Conservation (phyloP, 1,140 invertebrate genomes). For the Sinella curviseta region DNA sequence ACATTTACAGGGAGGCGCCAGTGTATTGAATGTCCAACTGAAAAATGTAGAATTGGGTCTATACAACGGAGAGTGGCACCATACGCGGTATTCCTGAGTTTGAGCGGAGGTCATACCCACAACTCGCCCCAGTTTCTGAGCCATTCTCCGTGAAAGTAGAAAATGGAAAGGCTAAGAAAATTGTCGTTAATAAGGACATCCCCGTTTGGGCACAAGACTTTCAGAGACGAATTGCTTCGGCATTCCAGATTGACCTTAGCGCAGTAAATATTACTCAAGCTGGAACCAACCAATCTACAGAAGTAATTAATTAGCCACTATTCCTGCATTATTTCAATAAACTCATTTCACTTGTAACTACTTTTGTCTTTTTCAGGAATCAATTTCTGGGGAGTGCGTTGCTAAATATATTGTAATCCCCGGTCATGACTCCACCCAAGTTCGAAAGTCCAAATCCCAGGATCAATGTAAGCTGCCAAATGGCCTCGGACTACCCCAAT, state of each 20-base stretch:
- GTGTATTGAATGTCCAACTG: conserved; percentile 26
- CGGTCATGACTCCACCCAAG: no score
- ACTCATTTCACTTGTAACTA: no score
- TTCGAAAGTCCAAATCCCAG: no score
- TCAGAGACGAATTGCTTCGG: conserved; percentile 40
- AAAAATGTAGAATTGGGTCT: conserved; percentile 38
- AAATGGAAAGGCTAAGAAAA: conserved; percentile 38
- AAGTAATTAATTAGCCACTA: conserved; percentile 29
- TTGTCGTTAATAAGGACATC: conserved; percentile 30
- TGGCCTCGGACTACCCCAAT: no score
- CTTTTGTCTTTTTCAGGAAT: no score
- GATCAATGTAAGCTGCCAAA: no score
- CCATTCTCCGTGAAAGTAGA: conserved; percentile 42
- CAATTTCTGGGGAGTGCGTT: conserved; percentile 39
- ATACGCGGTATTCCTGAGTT: background rate
- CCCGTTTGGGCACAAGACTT: conserved; percentile 40
- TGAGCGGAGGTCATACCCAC: conserved; percentile 29
- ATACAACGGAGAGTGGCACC: conserved; percentile 41
- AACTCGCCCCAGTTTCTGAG: conserved; percentile 39
- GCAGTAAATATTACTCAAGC: conserved; percentile 24
- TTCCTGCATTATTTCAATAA: no score
- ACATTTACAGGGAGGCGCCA: conserved; percentile 18
- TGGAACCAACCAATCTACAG: conserved; percentile 10
- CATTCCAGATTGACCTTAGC: conserved; percentile 36
- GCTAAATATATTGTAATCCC: conserved; percentile 42